Evolutionary conservation across 2,113 vertebrate genomes (phyloP), one percentile per base, ranked within the genome.

Genomic region (Machaerirhynchus nigripectus): DNA sequence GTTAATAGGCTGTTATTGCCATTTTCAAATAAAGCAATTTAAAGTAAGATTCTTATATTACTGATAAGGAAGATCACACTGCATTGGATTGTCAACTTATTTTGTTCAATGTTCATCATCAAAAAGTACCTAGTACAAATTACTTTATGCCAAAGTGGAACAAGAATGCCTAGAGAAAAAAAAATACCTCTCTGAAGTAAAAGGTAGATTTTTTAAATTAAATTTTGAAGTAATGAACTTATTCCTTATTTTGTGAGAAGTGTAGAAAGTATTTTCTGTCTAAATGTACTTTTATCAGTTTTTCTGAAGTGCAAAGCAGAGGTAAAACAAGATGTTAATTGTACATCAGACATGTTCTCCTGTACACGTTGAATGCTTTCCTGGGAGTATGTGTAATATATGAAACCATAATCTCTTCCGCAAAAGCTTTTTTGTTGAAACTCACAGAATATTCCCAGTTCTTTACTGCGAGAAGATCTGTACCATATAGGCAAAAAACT

Each of bases 21-120:
- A 93, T 78, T 93, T 94, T 94, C 40, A 83, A 82, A 90, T 84
- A 75, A 86, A 90, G 84, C 63, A 96, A 92, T 76, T 82, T 87
- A 96, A 91, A 93, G 56, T 90, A 89, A 90, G 63, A 82, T 78
- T 63, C 60, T 76, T 75, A 49, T 84, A 92, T 92, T 87, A 93
- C 60, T 80, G 49, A 81, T 94, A 92, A 89, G 68, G 40, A 83
- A 37, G 26, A 84, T 86, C 44, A 47, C 16, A 23, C 28, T 64
- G 56, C 33, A 35, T 60, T 70, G 73, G 49, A 64, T 40, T 70
- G 49, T 59, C 85, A 77, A 64, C 50, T 91, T 90, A 90, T 90
- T 94, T 94, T 86, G 5, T 47, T 85, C 68, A 40, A 11, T 63
- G 31, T 56, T 91, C 60, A 88, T 73, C 40, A 46, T 63, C 75